A percentile compares a stretch with the other conserved stretches of the same genome.
Evolutionary conservation across 2,888 invertebrate genomes (phyloP).

Genomic region (Drosophila testacea): DNA sequence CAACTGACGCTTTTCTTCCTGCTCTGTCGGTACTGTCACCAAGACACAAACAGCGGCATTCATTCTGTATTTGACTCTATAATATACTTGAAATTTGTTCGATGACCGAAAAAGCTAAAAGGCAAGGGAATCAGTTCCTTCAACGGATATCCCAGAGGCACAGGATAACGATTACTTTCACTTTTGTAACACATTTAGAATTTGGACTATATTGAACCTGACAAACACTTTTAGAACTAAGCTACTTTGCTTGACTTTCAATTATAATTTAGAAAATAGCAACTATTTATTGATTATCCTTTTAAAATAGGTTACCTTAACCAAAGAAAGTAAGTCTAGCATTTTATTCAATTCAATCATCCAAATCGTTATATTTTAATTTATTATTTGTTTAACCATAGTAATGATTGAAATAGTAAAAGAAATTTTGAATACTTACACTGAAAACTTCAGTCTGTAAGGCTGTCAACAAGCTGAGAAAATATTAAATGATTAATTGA

Average conservation of each 20-base stretch:
- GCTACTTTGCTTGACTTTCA: not conserved
- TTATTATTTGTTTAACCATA: no score
- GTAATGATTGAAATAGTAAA: no score
- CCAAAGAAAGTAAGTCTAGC: no score
- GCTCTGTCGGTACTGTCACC: slow-evolving; percentile 86
- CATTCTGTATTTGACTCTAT: slow-evolving; percentile 23
- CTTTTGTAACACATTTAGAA: slow-evolving; percentile 7
- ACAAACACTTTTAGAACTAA: not conserved
- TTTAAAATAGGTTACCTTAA: no score
- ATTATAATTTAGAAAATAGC: no score
- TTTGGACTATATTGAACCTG: not conserved
- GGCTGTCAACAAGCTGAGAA: no score
- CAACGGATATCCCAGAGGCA: slow-evolving; percentile 9
- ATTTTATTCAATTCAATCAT: no score
- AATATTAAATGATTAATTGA: not conserved
- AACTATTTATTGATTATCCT: no score
- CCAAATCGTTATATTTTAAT: no score
- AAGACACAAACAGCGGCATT: slow-evolving; percentile 85
- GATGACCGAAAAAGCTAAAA: not conserved
- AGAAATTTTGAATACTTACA: no score
- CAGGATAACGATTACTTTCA: slow-evolving; percentile 9
- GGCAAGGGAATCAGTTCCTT: slow-evolving; percentile 1
- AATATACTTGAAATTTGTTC: slow-evolving; percentile 31
- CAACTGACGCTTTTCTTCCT: slow-evolving; percentile 83
- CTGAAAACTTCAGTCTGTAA: no score